Conservation (phyloP, 2,797 vertebrate species). For the Kryptolebias ocellatus region DNA sequence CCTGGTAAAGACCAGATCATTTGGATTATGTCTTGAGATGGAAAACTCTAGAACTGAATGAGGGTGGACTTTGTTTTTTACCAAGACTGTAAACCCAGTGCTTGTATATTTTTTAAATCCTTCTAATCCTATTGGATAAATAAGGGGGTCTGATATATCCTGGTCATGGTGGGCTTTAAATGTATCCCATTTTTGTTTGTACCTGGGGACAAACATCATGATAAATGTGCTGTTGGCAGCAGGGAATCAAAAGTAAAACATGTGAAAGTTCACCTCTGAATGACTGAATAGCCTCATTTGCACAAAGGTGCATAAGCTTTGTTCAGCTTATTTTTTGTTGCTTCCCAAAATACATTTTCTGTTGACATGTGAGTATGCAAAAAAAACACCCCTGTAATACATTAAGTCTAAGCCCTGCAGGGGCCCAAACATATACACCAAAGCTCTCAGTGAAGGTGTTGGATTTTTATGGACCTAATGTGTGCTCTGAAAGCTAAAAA, state of each 20-base stretch:
- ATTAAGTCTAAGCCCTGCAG: conserved; percentile 19
- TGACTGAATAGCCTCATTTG: conserved; percentile 53
- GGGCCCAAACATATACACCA: background rate
- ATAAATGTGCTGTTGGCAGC: conserved; percentile 31
- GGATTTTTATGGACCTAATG: conserved; percentile 10
- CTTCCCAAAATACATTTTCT: conserved; percentile 32
- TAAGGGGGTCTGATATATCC: conserved; percentile 50
- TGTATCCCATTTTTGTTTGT: conserved; percentile 29
- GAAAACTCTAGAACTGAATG: no score
- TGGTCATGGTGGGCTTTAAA: conserved; percentile 37
- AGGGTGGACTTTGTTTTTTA: no score
- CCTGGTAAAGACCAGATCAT: no score
- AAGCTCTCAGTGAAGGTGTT: background rate
- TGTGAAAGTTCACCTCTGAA: conserved; percentile 46
- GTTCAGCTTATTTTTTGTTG: conserved; percentile 49
- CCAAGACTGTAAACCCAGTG: no score
- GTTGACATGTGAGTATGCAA: conserved; percentile 32
- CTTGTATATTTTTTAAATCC: no score
- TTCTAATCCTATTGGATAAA: conserved; percentile 24
- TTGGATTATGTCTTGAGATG: no score
- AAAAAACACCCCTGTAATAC: conserved; percentile 38
- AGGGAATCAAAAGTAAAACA: conserved; percentile 37
- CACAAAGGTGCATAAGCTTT: conserved; percentile 19
- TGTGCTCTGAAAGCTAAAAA: conserved; percentile 24
- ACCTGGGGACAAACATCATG: conserved; percentile 28